Evolutionary conservation across 2,113 vertebrate genomes (phyloP).

Genomic region (Phalacrocorax brasilianus): DNA sequence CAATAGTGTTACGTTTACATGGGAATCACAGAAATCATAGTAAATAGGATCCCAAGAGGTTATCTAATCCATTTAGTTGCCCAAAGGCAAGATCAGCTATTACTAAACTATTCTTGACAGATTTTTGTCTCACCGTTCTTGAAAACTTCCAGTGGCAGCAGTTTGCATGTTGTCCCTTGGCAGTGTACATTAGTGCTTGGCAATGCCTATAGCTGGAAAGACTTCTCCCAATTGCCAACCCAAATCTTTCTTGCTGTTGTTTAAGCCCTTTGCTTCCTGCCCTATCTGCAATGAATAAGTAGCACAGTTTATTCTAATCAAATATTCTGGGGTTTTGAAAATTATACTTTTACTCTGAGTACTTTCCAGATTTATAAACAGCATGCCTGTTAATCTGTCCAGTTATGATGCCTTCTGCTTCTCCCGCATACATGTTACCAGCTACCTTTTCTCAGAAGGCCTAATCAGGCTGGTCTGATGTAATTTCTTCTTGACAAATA

Average conservation of each 20-base stretch:
- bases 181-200: background rate
- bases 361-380: background rate
- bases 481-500: background rate
- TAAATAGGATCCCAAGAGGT: slow-evolving; percentile 2
- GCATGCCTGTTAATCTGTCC: background rate
- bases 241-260: background rate
- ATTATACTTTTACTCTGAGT: background rate
- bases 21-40: background rate
- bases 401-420: background rate
- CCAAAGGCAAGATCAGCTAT: background rate
- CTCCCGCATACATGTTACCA: background rate
- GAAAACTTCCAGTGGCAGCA: slow-evolving; percentile 17
- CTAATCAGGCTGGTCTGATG: background rate
- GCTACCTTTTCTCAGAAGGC: background rate
- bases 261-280: background rate
- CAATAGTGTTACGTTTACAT: background rate
- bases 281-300: background rate
- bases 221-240: background rate
- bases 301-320: background rate
- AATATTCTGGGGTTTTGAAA: background rate
- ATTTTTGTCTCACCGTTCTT: slow-evolving; percentile 16
- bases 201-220: background rate
- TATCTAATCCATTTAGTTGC: background rate
- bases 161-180: background rate
- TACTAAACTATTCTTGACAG: slow-evolving; percentile 11